A percentile compares a stretch with the other conserved stretches of the same genome.
These are phyloP conservation scores for Ataeniobius toweri DNA, from an alignment of 2,797 vertebrate genomes.

Conservation along the genomic window DNA sequence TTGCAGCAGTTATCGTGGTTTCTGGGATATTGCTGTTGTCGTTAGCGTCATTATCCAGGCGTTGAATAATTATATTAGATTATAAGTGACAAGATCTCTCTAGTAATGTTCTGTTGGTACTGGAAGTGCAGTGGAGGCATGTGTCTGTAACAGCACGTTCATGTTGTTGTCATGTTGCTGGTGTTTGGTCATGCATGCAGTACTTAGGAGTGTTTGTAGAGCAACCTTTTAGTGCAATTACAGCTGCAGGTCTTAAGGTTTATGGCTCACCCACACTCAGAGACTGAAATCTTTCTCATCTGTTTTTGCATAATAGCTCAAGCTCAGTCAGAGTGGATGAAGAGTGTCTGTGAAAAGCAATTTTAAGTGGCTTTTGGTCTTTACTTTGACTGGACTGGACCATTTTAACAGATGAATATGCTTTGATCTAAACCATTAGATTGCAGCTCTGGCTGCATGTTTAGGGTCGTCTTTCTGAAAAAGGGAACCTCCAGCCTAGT, in stretches of 20 bases:
- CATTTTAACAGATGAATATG: background rate
- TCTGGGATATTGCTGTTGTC: background rate
- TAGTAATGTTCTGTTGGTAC: background rate
- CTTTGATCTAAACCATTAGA: background rate
- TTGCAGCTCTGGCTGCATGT: background rate
- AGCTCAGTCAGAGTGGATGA: background rate
- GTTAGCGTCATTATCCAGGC: background rate
- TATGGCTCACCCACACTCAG: background rate
- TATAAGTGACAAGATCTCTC: background rate
- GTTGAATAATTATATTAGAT: background rate
- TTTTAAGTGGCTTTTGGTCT: background rate
- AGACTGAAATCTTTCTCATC: background rate
- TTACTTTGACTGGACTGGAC: background rate
- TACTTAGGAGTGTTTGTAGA: background rate
- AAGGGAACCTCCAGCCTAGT: background rate
- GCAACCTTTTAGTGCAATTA: background rate
- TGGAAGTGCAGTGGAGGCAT: conserved; percentile 3
- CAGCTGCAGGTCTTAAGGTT: background rate
- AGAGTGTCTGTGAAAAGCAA: background rate
- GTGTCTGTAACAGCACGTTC: conserved; percentile 2
- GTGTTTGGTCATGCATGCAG: conserved; percentile 9
- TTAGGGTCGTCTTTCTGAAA: background rate
- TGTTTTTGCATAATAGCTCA: background rate
- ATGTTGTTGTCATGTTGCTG: background rate
- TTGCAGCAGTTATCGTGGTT: background rate